Evolutionary conservation across 2,113 vertebrate species (phyloP).

Genomic region (Corvus moneduloides): DNA sequence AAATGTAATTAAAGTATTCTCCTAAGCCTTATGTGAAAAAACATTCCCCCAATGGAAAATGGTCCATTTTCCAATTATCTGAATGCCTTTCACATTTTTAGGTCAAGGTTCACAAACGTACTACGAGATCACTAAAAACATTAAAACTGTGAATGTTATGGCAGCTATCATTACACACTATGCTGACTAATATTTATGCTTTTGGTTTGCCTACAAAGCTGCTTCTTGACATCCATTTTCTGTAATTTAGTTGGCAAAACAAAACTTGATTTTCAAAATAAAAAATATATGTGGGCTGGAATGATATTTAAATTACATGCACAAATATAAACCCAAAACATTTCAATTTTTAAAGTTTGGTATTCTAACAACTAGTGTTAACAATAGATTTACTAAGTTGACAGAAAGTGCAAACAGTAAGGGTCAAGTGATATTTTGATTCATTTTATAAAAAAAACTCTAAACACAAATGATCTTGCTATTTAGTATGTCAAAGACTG

Average conservation of each 20-base stretch:
- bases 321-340: neutral
- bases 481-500: neutral
- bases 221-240: neutral
- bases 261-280: neutral
- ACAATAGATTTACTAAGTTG: neutral
- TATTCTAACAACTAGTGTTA: neutral
- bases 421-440: neutral
- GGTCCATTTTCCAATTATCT: neutral
- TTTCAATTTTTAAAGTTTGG: neutral
- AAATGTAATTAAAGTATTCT: neutral
- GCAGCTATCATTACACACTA: neutral
- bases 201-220: neutral
- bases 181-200: neutral
- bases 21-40: neutral
- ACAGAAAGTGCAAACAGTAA: neutral
- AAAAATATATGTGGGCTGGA: neutral
- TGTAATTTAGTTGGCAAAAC: neutral
- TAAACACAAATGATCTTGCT: neutral
- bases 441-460: neutral
- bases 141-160: neutral
- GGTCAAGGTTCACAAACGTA: neutral
- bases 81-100: neutral
- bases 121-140: neutral
- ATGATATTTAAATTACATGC: neutral
- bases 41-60: neutral